Conservation (phyloP, 2,888 invertebrate species). For the Buathra laborator region DNA sequence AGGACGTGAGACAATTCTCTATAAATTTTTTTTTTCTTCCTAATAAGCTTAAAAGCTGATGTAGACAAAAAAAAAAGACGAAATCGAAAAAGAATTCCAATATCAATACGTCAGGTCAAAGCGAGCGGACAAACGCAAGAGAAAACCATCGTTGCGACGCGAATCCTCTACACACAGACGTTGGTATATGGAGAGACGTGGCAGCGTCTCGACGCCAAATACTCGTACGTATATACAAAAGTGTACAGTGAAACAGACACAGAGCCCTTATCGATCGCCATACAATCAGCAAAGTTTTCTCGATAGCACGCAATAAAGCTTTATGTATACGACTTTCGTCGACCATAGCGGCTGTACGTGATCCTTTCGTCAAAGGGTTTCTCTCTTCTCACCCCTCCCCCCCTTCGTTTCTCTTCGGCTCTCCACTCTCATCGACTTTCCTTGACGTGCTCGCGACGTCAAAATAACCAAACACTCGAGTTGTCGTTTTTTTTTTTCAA, state of each 20-base stretch:
- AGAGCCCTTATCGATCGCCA: constrained; percentile 72
- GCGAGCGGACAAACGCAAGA: neutral
- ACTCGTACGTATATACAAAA: constrained; percentile 18
- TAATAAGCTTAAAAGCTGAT: constrained; percentile 29
- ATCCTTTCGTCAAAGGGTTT: constrained; percentile 74
- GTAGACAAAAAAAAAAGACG: neutral
- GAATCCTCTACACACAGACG: constrained; percentile 26
- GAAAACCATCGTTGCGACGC: constrained; percentile 37
- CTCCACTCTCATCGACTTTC: constrained; percentile 46
- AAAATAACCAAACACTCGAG: constrained; percentile 13
- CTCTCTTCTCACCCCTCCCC: constrained; percentile 15
- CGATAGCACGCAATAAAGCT: constrained; percentile 75
- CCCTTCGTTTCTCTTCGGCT: constrained; percentile 8
- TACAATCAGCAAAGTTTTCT: constrained; percentile 77
- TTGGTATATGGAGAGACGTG: constrained; percentile 2
- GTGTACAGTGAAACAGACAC: constrained; percentile 31
- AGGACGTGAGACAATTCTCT: neutral
- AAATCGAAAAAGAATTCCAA: constrained; percentile 36
- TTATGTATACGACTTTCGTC: constrained; percentile 76
- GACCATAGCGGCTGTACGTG: constrained; percentile 75
- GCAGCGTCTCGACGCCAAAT: constrained; percentile 18
- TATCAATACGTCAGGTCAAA: constrained; percentile 25
- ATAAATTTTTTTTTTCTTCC: neutral
- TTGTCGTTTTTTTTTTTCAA: constrained; percentile 22
- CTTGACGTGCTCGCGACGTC: constrained; percentile 23